Evolutionary conservation across 2,888 invertebrate species (phyloP).

Genomic region (Drosophila merina): DNA sequence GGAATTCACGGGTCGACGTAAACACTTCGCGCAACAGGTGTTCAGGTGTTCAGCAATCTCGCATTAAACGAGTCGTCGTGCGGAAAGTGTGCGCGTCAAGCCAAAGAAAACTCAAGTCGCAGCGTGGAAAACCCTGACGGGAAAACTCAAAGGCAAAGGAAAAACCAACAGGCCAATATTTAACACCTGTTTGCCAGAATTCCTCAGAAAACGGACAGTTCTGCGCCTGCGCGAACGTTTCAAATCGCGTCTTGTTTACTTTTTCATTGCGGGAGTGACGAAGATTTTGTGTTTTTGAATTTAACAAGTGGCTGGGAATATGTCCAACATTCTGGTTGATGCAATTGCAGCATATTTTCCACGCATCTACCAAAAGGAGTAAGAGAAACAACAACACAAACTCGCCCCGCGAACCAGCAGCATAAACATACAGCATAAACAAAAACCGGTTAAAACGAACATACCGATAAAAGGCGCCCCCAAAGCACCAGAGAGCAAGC

Average conservation of each 20-base stretch:
- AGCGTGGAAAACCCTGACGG: constrained; percentile 10
- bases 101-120: constrained; percentile 27
- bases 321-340: constrained; percentile 14
- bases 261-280: constrained; percentile 2
- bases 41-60: not conserved
- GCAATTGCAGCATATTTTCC: constrained; percentile 41
- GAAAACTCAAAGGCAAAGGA: not conserved
- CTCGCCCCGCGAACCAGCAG: constrained; percentile 6
- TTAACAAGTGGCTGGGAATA: constrained; percentile 12
- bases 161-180: constrained; percentile 41
- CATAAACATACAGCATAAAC: constrained; percentile 53
- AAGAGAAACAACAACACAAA: constrained; percentile 18
- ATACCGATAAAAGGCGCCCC: constrained; percentile 24
- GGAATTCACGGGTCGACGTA: not conserved
- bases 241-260: constrained; percentile 15
- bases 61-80: not conserved
- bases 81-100: constrained; percentile 24
- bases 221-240: constrained; percentile 37
- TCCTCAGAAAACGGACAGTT: constrained; percentile 29
- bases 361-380: constrained; percentile 7
- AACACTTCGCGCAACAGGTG: constrained; percentile 3
- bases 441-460: constrained; percentile 61
- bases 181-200: constrained; percentile 69
- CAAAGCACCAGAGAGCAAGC: constrained; percentile 34
- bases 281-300: not conserved